Percentiles rank a stretch among this genome's conserved stretches.
phyloP scores from a whole-genome alignment of 1,140 invertebrate genomes.

The Atopsyche davidsoni region DNA sequence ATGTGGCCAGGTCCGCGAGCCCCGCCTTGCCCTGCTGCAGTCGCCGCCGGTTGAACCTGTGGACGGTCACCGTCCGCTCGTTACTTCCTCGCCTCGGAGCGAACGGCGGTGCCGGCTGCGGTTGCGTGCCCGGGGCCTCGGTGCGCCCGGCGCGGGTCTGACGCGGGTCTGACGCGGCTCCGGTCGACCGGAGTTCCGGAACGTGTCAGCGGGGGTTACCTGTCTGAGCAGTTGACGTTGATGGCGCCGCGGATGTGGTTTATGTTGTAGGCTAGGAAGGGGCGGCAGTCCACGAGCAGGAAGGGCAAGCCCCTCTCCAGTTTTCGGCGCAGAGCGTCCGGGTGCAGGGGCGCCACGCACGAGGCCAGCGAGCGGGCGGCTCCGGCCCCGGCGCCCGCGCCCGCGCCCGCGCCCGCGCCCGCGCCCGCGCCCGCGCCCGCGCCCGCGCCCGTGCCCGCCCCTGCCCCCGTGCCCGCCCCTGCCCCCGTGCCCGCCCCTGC shows the following conservation, averaged over 20 bases:
- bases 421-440: slow-evolving; percentile 35
- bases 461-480: too few species aligned
- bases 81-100: too few species aligned
- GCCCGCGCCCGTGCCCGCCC: too few species aligned
- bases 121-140: too few species aligned
- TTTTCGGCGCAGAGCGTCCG: slow-evolving; percentile 36
- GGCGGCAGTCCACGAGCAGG: slow-evolving; percentile 64
- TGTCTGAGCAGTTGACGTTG: slow-evolving; percentile 70
- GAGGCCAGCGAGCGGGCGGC: slow-evolving; percentile 27
- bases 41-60: slow-evolving; percentile 63
- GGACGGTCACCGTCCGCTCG: too few species aligned
- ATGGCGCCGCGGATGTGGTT: slow-evolving; percentile 67
- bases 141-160: too few species aligned
- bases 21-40: slow-evolving; percentile 62
- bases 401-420: slow-evolving; percentile 36
- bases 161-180: too few species aligned
- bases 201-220: too few species aligned
- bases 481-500: too few species aligned
- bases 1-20: slow-evolving; percentile 61
- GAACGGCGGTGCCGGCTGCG: too few species aligned
- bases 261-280: slow-evolving; percentile 66
- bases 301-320: slow-evolving; percentile 36
- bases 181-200: too few species aligned
- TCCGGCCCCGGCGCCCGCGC: slow-evolving; percentile 22
- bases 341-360: slow-evolving; percentile 35